A percentile compares a stretch with the other conserved stretches of the same genome.
Conservation (phyloP, 2,888 invertebrate species). For the Tanytarsus gracilentus region DNA sequence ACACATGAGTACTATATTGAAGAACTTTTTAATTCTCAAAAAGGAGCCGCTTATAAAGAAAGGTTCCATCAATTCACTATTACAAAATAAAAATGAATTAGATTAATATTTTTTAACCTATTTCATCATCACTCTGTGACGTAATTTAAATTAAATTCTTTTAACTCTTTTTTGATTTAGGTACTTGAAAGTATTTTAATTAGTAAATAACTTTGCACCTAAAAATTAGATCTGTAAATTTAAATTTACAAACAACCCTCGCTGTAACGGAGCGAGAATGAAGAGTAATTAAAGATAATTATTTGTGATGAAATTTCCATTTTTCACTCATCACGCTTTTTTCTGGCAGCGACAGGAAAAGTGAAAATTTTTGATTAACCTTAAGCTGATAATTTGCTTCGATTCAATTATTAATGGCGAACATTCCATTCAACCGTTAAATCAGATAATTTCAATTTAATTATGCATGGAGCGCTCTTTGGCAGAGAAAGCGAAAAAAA, state of each 20-base stretch:
- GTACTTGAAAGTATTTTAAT: too few species aligned
- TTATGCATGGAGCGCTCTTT: constrained; percentile 13
- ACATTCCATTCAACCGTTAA: constrained; percentile 24
- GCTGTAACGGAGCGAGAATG: background rate
- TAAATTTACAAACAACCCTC: background rate
- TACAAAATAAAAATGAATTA: too few species aligned
- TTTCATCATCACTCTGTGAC: too few species aligned
- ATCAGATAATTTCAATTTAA: constrained; percentile 29
- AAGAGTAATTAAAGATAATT: constrained; percentile 27
- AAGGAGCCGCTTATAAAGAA: too few species aligned
- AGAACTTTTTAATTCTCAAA: too few species aligned
- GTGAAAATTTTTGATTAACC: background rate
- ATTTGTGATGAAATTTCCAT: background rate
- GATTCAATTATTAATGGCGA: constrained; percentile 27
- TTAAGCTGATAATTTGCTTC: constrained; percentile 1
- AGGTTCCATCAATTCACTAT: too few species aligned
- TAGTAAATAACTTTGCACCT: too few species aligned
- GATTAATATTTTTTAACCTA: too few species aligned
- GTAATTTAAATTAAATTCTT: too few species aligned
- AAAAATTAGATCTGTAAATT: too few species aligned
- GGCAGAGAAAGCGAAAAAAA: background rate
- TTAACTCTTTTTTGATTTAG: too few species aligned
- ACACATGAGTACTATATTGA: too few species aligned
- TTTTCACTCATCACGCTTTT: background rate
- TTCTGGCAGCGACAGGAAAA: background rate